A percentile compares a stretch with the other conserved stretches of the same genome.
phyloP scores from a whole-genome alignment of 2,888 invertebrate genomes.

The Tethea ocularis region DNA sequence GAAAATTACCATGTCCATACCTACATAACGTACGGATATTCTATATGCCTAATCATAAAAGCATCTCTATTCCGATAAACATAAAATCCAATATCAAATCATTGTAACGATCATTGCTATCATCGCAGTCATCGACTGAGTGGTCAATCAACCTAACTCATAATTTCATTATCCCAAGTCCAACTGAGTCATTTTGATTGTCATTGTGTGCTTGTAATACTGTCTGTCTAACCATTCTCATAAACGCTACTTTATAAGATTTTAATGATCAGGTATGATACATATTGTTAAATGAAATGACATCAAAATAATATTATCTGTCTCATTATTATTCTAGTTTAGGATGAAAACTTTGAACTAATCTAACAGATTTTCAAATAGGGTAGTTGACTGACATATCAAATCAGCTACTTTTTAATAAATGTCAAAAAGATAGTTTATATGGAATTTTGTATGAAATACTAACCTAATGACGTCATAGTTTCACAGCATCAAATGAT shows the following conservation, averaged over 20 bases:
- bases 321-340: too few relatives aligned
- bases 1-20: neutral
- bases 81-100: neutral
- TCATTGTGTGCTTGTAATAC: neutral
- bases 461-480: too few relatives aligned
- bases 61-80: neutral
- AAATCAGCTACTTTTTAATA: too few relatives aligned
- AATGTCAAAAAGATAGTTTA: too few relatives aligned
- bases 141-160: constrained; percentile 1
- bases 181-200: neutral
- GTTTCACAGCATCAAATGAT: too few relatives aligned
- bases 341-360: too few relatives aligned
- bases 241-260: neutral
- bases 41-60: neutral
- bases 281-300: too few relatives aligned
- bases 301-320: too few relatives aligned
- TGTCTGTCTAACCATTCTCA: neutral
- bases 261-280: neutral
- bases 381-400: too few relatives aligned
- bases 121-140: neutral
- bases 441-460: too few relatives aligned
- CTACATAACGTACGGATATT: neutral
- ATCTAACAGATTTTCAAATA: too few relatives aligned
- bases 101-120: neutral
- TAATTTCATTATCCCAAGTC: constrained; percentile 5